Percentiles rank a stretch among this genome's conserved stretches.
Conservation (phyloP, 2,888 invertebrate species). For the Ophion ellenae region DNA sequence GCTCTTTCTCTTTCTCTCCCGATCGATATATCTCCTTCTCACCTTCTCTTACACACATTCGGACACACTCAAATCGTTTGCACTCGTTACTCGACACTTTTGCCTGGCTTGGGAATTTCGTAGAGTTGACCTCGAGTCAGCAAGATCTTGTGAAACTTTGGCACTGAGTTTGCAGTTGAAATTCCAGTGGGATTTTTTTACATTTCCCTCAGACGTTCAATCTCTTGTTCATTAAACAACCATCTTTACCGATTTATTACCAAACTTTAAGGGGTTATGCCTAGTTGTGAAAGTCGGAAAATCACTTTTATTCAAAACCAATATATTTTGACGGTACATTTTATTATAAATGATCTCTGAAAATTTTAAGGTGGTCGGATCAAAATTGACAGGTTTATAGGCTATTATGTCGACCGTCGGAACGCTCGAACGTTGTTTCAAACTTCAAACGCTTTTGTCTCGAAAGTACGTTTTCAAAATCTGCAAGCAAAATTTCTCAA, state of each 20-base stretch:
- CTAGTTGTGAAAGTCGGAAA: no score
- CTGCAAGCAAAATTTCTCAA: no score
- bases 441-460: no score
- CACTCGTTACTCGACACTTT: constrained; percentile 33
- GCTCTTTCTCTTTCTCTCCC: background rate
- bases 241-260: background rate
- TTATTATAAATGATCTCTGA: no score
- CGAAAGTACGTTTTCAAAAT: no score
- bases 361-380: no score
- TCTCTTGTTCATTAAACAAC: background rate
- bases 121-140: background rate
- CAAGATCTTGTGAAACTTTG: constrained; percentile 12
- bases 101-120: constrained; percentile 12
- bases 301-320: no score
- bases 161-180: constrained; percentile 7
- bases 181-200: background rate
- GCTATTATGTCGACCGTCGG: no score
- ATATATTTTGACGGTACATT: no score
- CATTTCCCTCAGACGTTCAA: background rate
- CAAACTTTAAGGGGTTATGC: no score
- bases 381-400: no score
- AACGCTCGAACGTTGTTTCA: no score
- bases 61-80: constrained; percentile 18
- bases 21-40: background rate
- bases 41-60: background rate